Conservation (phyloP, 2,888 invertebrate species). For the Agrilus biguttatus region DNA sequence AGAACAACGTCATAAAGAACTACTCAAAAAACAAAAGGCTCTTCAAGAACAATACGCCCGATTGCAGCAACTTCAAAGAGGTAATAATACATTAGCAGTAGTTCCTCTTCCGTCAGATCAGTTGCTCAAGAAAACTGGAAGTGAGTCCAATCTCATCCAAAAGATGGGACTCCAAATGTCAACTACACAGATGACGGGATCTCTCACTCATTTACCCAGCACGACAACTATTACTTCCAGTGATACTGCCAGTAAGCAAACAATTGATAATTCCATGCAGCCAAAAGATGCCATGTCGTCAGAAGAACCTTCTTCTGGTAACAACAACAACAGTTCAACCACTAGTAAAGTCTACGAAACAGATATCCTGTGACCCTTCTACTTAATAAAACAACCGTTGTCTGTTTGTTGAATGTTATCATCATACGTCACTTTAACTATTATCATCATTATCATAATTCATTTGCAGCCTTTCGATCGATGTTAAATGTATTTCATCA, state of each 20-base stretch:
- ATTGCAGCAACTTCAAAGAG: slow-evolving; percentile 73
- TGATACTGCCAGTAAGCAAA: slow-evolving; percentile 16
- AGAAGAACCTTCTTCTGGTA: slow-evolving; percentile 12
- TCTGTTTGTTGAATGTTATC: slow-evolving; percentile 12
- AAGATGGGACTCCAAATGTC: slow-evolving; percentile 63
- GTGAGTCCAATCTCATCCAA: slow-evolving; percentile 71
- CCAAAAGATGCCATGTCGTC: slow-evolving; percentile 21
- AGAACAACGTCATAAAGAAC: slow-evolving; percentile 78
- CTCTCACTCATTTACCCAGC: slow-evolving; percentile 45
- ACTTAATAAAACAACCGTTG: slow-evolving; percentile 7
- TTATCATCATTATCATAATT: slow-evolving; percentile 7
- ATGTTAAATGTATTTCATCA: slow-evolving; percentile 1
- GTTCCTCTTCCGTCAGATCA: slow-evolving; percentile 47
- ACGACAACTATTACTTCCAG: slow-evolving; percentile 18
- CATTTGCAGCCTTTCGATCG: slow-evolving; percentile 5
- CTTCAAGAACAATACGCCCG: slow-evolving; percentile 85
- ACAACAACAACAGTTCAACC: slow-evolving; percentile 32
- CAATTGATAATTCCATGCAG: slow-evolving; percentile 13
- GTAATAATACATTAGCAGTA: slow-evolving; percentile 48
- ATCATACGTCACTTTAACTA: slow-evolving; percentile 3
- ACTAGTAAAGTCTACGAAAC: slow-evolving; percentile 82
- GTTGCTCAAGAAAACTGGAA: slow-evolving; percentile 70
- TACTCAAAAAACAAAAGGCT: slow-evolving; percentile 74
- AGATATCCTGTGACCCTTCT: slow-evolving; percentile 72
- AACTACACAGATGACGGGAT: slow-evolving; percentile 41